Conservation (phyloP, 2,113 vertebrate genomes). For the Lonchura striata region DNA sequence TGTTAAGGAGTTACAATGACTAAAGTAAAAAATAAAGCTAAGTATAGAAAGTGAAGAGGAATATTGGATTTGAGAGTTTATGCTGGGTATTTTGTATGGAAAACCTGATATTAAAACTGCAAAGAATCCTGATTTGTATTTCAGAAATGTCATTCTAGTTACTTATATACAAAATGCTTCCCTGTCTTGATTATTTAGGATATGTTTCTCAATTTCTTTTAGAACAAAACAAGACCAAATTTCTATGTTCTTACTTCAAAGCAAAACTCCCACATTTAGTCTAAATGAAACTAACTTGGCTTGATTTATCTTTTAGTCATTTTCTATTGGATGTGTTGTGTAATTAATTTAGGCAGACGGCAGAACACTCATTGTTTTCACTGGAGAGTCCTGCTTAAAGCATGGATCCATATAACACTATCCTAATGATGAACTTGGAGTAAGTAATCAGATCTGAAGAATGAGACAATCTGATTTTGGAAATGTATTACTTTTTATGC, state of each 20-base stretch:
- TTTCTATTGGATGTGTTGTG: background rate
- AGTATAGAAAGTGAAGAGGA: background rate
- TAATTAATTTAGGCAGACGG: slow-evolving; percentile 39
- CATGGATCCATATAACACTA: background rate
- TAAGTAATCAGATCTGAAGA: background rate
- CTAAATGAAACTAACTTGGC: background rate
- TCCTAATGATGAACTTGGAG: background rate
- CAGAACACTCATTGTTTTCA: background rate
- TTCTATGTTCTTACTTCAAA: slow-evolving; percentile 1
- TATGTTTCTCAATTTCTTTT: background rate
- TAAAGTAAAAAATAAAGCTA: background rate
- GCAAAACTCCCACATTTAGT: slow-evolving; percentile 16
- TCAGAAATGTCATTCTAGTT: background rate
- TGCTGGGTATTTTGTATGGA: background rate
- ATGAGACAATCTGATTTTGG: background rate
- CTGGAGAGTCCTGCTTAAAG: background rate
- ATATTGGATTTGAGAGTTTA: background rate
- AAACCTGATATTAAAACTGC: background rate
- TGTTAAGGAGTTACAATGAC: background rate
- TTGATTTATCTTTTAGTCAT: slow-evolving; percentile 27
- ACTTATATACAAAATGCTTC: background rate
- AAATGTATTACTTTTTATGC: background rate
- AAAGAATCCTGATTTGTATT: background rate
- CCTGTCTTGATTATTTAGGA: background rate
- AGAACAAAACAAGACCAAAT: slow-evolving; percentile 2